Evolutionary conservation across 2,113 vertebrate species (phyloP).

Genomic region (Rissa tridactyla): DNA sequence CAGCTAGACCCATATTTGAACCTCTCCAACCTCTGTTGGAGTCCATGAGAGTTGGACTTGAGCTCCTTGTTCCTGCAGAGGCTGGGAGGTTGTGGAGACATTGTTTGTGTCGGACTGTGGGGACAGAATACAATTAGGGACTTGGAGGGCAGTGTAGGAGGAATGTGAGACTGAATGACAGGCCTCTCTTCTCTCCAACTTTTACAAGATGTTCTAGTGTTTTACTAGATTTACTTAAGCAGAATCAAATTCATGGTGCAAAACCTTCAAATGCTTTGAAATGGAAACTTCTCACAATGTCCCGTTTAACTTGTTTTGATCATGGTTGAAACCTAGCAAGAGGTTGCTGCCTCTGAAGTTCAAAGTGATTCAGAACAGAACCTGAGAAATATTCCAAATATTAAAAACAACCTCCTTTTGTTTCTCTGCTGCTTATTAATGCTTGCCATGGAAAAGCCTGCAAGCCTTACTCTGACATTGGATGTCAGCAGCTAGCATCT

Average conservation of each 20-base stretch:
- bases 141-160: background rate
- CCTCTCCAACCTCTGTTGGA: background rate
- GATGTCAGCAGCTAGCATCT: background rate
- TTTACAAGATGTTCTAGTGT: conserved; percentile 11
- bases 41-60: background rate
- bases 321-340: background rate
- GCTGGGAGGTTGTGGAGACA: background rate
- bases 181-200: background rate
- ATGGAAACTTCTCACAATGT: background rate
- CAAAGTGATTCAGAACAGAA: conserved; percentile 10
- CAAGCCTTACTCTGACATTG: background rate
- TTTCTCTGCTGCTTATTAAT: background rate
- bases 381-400: background rate
- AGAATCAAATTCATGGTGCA: background rate
- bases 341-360: background rate
- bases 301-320: background rate
- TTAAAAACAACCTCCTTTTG: background rate
- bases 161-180: background rate
- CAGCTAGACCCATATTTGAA: background rate
- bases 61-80: background rate
- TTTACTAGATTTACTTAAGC: background rate
- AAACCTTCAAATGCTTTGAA: background rate
- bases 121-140: background rate
- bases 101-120: background rate
- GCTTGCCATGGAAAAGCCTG: background rate